A percentile compares a stretch with the other conserved stretches of the same genome.
Conservation (phyloP, 2,113 vertebrate genomes). For the Progne subis region DNA sequence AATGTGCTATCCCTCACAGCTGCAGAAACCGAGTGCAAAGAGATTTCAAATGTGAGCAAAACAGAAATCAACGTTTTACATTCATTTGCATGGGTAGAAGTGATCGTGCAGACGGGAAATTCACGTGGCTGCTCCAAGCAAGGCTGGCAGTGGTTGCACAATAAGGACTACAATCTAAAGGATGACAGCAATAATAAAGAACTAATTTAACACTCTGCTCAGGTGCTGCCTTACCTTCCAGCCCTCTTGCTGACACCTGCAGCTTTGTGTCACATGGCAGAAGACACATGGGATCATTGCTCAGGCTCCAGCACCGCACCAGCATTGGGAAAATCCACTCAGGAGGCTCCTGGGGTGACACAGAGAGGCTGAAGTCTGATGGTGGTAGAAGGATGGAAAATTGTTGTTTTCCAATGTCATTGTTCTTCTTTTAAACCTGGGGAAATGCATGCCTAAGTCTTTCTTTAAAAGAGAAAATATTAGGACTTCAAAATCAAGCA, state of each 20-base stretch:
- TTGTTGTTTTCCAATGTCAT: background rate
- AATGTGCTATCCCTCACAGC: background rate
- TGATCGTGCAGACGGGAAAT: background rate
- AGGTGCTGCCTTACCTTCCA: background rate
- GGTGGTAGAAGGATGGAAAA: background rate
- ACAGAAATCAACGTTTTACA: background rate
- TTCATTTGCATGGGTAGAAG: background rate
- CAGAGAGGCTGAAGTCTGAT: background rate
- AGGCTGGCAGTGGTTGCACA: background rate
- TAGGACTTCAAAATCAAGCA: background rate
- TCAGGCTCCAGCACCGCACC: background rate
- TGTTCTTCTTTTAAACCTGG: background rate
- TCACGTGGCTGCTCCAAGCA: background rate
- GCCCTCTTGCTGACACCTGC: background rate
- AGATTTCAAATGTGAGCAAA: background rate
- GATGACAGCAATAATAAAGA: background rate
- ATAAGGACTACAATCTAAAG: background rate
- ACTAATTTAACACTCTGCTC: background rate
- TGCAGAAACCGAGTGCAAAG: background rate
- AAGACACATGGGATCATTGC: background rate
- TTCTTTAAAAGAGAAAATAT: background rate
- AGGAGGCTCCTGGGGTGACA: background rate
- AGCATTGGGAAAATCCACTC: accelerated
- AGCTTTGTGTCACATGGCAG: background rate
- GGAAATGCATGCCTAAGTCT: background rate